phyloP scores from a whole-genome alignment of 1,140 invertebrate genomes.

The Coenobita brevimanus region DNA sequence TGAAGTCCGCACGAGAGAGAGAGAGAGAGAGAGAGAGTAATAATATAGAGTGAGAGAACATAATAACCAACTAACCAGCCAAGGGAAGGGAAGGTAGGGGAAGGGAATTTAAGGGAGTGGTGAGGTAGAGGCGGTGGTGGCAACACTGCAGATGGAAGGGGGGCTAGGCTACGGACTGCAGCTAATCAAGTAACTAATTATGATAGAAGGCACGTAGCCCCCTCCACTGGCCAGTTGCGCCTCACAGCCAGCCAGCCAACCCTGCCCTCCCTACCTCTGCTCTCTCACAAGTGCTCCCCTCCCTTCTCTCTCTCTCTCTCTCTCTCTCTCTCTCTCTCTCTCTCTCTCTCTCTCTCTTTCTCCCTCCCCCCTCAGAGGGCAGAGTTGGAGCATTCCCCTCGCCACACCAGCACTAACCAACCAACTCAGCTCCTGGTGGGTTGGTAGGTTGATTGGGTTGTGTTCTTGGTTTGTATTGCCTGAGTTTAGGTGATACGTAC shows the following conservation, averaged over 20 bases:
- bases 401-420: no score
- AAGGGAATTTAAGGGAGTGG: not conserved
- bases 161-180: constrained; percentile 31
- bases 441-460: no score
- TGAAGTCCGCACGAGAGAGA: no score
- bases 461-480: no score
- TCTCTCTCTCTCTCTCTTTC: no score
- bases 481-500: no score
- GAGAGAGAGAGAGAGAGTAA: not conserved
- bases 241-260: not conserved
- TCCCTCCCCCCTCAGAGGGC: no score
- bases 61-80: no score
- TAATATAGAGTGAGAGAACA: not conserved
- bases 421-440: no score
- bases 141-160: constrained; percentile 24
- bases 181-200: constrained; percentile 63
- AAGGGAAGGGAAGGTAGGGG: no score
- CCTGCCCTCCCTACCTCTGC: not conserved
- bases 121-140: constrained; percentile 17
- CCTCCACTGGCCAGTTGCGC: not conserved
- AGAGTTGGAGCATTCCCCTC: no score
- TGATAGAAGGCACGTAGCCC: constrained; percentile 59
- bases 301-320: not conserved
- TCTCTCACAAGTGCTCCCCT: not conserved
- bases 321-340: not conserved